phyloP scores from a whole-genome alignment of 2,888 invertebrate species.

The Leucoma salicis region DNA sequence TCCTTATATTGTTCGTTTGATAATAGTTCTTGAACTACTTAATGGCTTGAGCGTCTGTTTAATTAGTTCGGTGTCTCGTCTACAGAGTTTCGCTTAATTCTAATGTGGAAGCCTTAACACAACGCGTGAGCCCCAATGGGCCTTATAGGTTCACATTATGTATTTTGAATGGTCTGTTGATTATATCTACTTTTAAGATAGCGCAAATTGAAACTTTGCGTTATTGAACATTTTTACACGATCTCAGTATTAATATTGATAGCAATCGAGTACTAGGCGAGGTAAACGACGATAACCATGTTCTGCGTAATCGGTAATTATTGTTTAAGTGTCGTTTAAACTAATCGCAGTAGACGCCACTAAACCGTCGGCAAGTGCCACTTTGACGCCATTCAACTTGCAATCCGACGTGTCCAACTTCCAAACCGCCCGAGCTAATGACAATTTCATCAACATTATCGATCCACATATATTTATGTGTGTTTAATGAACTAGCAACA shows the following conservation, averaged over 20 bases:
- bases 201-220: slow-evolving; percentile 37
- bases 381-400: slow-evolving; percentile 49
- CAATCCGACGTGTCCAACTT: too few species aligned
- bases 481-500: slow-evolving; percentile 66
- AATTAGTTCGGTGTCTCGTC: slow-evolving; percentile 15
- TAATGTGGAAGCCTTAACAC: slow-evolving; percentile 10
- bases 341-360: slow-evolving; percentile 61
- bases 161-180: slow-evolving; percentile 29
- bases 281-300: slow-evolving; percentile 50
- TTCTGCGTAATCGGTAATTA: slow-evolving; percentile 70
- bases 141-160: slow-evolving; percentile 31
- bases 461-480: slow-evolving; percentile 66
- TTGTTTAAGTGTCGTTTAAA: slow-evolving; percentile 73
- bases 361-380: slow-evolving; percentile 42
- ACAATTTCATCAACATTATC: slow-evolving; percentile 62
- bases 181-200: slow-evolving; percentile 28
- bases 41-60: slow-evolving; percentile 28
- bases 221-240: slow-evolving; percentile 37
- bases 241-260: slow-evolving; percentile 36
- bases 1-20: slow-evolving; percentile 48
- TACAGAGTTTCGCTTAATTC: slow-evolving; percentile 15
- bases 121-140: slow-evolving; percentile 18
- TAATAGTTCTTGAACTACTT: slow-evolving; percentile 40
- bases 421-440: slow-evolving; percentile 50
- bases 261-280: slow-evolving; percentile 37